Evolutionary conservation across 2,113 vertebrate species (phyloP).

Genomic region (Neodontobutis hainanensis): DNA sequence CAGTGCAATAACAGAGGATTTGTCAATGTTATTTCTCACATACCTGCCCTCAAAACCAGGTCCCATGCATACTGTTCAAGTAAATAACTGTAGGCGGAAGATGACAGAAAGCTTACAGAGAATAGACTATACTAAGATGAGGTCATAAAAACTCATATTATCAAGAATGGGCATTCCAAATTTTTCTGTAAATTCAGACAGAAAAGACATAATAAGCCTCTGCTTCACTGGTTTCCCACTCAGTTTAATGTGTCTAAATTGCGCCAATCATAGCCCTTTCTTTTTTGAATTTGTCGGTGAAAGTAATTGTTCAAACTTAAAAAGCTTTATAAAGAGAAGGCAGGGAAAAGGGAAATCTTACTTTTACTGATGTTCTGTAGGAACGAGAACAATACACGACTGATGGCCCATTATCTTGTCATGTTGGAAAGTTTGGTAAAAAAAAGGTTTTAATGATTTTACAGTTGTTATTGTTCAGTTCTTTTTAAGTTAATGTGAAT

Average conservation of each 20-base stretch:
- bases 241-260: conserved; percentile 64
- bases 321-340: conserved; percentile 23
- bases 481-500: not conserved
- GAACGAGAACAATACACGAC: conserved; percentile 50
- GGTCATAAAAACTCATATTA: too few species aligned
- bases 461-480: not conserved
- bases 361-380: conserved; percentile 43
- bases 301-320: conserved; percentile 49
- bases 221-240: conserved; percentile 25
- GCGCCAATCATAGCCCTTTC: conserved; percentile 59
- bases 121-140: not conserved
- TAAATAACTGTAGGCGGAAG: not conserved
- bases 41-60: conserved; percentile 16
- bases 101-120: not conserved
- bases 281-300: conserved; percentile 37
- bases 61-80: not conserved
- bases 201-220: conserved; percentile 22
- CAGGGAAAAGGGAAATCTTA: not conserved
- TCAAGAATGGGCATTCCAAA: not conserved
- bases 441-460: not conserved
- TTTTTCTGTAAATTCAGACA: conserved; percentile 38
- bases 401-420: conserved; percentile 55
- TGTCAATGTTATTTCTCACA: conserved; percentile 12
- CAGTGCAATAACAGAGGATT: conserved; percentile 39
- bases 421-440: conserved; percentile 7